Conservation (phyloP, 2,797 vertebrate species). For the Dipus sagitta region DNA sequence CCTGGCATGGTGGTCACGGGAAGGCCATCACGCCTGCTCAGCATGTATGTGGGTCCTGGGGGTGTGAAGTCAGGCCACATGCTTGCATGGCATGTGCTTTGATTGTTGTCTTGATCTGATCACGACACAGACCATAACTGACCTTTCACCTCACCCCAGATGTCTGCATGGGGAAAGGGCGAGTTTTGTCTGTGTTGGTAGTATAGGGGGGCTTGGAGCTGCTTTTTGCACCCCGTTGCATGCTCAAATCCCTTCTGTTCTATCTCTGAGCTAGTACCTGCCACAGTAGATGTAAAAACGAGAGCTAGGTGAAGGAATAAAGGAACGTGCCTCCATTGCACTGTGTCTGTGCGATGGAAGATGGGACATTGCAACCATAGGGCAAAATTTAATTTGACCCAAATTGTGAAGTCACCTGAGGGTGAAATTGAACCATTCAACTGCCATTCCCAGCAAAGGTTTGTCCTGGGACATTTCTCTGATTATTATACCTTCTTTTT, state of each 20-base stretch:
- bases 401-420: conserved; percentile 70
- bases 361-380: conserved; percentile 49
- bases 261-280: neutral
- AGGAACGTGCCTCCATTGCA: neutral
- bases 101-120: conserved; percentile 9
- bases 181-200: neutral
- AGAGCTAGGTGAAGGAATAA: neutral
- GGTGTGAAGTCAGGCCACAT: too few species aligned
- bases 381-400: conserved; percentile 72
- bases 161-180: neutral
- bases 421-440: conserved; percentile 43
- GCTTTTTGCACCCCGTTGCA: neutral
- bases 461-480: conserved; percentile 54
- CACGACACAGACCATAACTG: neutral
- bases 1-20: too few species aligned
- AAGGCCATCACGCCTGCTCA: too few species aligned
- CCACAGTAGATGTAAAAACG: too few species aligned
- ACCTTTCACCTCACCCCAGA: neutral
- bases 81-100: too few species aligned
- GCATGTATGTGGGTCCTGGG: too few species aligned
- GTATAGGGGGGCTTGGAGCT: neutral
- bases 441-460: conserved; percentile 62
- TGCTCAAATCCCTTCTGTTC: neutral
- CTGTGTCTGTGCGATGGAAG: conserved; percentile 51
- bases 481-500: neutral